Conservation (phyloP, 2,888 invertebrate species). For the Arctia plantaginis region DNA sequence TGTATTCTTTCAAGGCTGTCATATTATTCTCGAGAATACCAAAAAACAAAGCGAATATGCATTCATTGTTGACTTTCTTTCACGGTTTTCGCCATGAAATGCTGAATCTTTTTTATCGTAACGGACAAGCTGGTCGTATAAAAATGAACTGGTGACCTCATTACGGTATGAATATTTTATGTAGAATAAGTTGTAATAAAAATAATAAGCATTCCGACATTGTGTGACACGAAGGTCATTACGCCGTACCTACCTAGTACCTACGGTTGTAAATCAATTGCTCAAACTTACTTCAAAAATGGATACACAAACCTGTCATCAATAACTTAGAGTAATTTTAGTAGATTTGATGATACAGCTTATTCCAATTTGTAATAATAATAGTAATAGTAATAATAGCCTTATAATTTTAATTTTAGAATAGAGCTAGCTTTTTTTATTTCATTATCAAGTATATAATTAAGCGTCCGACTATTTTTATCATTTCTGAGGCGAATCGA, state of each 20-base stretch:
- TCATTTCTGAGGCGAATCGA: no score
- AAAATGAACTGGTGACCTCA: constrained; percentile 47
- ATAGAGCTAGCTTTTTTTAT: no score
- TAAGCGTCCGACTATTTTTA: no score
- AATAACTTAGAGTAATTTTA: background rate
- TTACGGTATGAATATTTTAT: constrained; percentile 51
- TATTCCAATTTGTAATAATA: no score
- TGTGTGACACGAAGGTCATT: constrained; percentile 36
- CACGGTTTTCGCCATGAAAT: constrained; percentile 31
- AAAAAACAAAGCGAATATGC: constrained; percentile 42
- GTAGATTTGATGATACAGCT: background rate
- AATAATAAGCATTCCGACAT: constrained; percentile 51
- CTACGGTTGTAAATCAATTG: background rate
- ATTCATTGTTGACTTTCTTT: constrained; percentile 35
- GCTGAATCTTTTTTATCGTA: constrained; percentile 37
- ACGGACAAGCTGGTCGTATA: constrained; percentile 29
- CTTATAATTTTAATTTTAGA: background rate
- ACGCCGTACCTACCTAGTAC: constrained; percentile 17
- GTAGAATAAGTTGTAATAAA: constrained; percentile 41
- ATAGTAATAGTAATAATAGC: no score
- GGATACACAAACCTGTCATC: background rate
- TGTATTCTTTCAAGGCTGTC: constrained; percentile 38
- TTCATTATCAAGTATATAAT: no score
- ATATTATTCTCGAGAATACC: constrained; percentile 24
- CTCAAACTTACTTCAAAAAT: background rate